Percentiles rank a stretch among this genome's conserved stretches.
Conservation (phyloP, 2,113 vertebrate genomes). For the Anoura caudifer region DNA sequence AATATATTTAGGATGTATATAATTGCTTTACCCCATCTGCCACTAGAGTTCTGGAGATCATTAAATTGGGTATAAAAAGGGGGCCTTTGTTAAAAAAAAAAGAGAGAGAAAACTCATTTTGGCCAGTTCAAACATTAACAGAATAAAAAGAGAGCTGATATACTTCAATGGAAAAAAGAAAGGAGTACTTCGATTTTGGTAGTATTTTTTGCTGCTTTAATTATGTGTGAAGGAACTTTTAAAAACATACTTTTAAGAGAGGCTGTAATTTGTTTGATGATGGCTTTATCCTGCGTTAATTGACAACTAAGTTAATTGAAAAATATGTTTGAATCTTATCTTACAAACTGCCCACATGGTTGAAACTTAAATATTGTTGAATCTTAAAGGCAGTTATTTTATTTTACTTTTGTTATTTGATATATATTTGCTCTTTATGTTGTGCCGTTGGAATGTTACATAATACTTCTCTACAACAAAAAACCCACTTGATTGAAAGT, state of each 20-base stretch:
- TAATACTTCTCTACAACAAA: conserved; percentile 25
- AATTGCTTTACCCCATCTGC: not conserved
- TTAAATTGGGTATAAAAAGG: not conserved
- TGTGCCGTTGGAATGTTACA: not conserved
- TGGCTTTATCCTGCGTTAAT: not conserved
- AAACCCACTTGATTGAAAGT: not conserved
- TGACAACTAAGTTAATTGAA: conserved; percentile 22
- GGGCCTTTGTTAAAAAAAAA: not conserved
- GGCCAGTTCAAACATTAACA: not conserved
- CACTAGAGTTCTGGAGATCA: not conserved
- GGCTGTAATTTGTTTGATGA: not conserved
- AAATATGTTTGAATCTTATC: conserved; percentile 60
- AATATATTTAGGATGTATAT: no score
- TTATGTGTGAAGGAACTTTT: conserved; percentile 33
- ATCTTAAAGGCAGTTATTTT: conserved; percentile 50
- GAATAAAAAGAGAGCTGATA: not conserved
- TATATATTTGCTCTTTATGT: not conserved
- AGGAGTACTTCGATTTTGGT: not conserved
- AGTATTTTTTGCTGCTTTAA: conserved; percentile 9
- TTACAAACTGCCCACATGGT: conserved; percentile 49
- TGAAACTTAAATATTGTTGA: conserved; percentile 62
- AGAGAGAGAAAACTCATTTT: not conserved
- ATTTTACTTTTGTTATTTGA: not conserved
- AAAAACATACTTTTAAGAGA: not conserved
- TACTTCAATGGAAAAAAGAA: not conserved